These are phyloP conservation scores for Himalopsyche kuldschensis DNA, from an alignment of 2,888 invertebrate genomes.

Conservation along the genomic window DNA sequence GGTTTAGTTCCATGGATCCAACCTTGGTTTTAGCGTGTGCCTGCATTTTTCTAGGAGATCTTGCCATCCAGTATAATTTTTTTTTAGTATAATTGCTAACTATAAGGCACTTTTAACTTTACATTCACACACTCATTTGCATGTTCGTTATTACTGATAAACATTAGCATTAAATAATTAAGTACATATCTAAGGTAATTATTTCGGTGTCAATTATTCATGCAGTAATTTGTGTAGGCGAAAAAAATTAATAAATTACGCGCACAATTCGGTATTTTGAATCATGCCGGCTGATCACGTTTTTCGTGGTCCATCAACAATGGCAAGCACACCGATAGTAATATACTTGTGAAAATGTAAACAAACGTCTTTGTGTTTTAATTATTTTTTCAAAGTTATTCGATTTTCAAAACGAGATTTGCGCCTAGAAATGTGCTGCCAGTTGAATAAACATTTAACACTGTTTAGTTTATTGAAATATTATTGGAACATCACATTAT, in stretches of 20 bases:
- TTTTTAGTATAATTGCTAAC: neutral
- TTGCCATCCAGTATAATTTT: constrained; percentile 19
- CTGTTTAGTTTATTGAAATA: neutral
- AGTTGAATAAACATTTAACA: neutral
- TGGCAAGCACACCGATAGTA: neutral
- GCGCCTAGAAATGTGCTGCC: neutral
- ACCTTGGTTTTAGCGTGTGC: constrained; percentile 24
- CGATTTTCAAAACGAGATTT: neutral
- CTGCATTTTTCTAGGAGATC: constrained; percentile 25
- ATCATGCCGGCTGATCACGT: neutral
- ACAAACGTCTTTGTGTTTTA: neutral
- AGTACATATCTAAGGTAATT: neutral
- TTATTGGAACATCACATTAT: neutral
- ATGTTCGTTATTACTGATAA: neutral
- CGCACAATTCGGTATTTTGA: neutral
- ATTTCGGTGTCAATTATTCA: neutral
- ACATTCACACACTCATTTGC: neutral
- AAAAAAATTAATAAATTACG: neutral
- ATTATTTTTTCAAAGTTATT: too few relatives aligned
- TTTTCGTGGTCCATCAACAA: neutral
- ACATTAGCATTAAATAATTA: neutral
- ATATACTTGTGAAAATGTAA: neutral
- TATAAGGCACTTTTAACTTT: neutral
- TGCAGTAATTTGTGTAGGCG: neutral
- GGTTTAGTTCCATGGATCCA: constrained; percentile 32